phyloP scores from a whole-genome alignment of 2,797 vertebrate genomes.

The Luscinia megarhynchos region DNA sequence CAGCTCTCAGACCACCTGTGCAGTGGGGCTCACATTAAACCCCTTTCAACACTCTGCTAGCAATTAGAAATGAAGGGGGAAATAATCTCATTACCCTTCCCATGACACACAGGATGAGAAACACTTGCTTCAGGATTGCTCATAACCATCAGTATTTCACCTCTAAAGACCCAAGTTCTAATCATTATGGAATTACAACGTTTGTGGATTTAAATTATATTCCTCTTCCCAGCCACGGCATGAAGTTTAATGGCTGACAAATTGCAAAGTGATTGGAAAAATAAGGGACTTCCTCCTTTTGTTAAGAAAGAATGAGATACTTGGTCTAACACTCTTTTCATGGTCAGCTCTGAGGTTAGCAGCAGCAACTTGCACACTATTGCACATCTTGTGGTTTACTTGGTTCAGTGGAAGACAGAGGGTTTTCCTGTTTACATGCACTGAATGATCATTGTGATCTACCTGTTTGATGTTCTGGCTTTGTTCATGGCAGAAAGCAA shows the following conservation, averaged over 20 bases:
- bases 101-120: background rate
- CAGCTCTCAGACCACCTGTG: background rate
- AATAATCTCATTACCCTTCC: background rate
- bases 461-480: background rate
- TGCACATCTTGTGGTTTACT: background rate
- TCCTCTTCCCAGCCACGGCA: background rate
- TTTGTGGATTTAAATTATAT: background rate
- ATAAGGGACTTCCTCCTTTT: background rate
- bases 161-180: background rate
- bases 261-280: background rate
- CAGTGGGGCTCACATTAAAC: fast-evolving
- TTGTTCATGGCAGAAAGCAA: background rate
- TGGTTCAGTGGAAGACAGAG: background rate
- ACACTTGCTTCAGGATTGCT: background rate
- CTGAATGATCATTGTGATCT: background rate
- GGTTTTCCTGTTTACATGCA: background rate
- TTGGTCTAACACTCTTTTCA: background rate
- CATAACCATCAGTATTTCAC: background rate
- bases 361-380: background rate
- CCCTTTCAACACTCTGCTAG: background rate
- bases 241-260: background rate
- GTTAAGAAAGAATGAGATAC: background rate
- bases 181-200: background rate
- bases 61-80: background rate
- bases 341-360: background rate